Percentiles rank a stretch among this genome's conserved stretches.
Conservation (phyloP, 2,888 invertebrate genomes). For the Stegana nigrithorax region DNA sequence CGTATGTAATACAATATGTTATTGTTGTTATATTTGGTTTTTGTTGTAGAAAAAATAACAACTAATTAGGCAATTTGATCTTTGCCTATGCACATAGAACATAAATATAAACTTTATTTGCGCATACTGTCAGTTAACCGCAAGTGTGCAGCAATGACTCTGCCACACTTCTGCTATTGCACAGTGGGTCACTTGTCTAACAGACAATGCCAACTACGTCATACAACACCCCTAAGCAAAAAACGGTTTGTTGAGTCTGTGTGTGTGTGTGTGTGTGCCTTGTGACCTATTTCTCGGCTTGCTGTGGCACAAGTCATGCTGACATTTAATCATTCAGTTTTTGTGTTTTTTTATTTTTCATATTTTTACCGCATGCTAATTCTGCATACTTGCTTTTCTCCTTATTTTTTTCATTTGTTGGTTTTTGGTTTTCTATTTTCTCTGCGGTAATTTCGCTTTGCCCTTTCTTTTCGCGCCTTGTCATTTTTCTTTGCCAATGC, state of each 20-base stretch:
- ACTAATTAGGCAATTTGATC: conserved; percentile 41
- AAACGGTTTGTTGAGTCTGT: too few species aligned
- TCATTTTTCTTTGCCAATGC: too few species aligned
- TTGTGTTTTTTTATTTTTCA: neutral
- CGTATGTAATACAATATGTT: too few species aligned
- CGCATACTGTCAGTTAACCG: neutral
- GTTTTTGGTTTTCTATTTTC: too few species aligned
- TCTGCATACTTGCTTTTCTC: neutral
- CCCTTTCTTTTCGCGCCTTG: neutral
- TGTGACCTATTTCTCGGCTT: neutral
- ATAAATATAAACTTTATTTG: neutral
- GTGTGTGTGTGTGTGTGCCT: neutral
- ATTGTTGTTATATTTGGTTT: too few species aligned
- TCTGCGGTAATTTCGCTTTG: neutral
- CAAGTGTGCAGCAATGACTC: neutral
- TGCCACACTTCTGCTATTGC: neutral
- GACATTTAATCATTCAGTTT: neutral
- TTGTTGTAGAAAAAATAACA: too few species aligned
- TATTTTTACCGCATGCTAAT: neutral
- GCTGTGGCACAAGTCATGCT: neutral
- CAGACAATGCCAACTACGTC: too few species aligned
- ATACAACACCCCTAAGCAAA: too few species aligned
- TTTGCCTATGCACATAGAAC: conserved; percentile 11
- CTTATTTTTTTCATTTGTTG: too few species aligned
- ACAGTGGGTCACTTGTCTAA: neutral